Evolutionary conservation across 2,797 vertebrate genomes (phyloP), one percentile per base, ranked within the genome.

Genomic region (Sebastes vulpes): DNA sequence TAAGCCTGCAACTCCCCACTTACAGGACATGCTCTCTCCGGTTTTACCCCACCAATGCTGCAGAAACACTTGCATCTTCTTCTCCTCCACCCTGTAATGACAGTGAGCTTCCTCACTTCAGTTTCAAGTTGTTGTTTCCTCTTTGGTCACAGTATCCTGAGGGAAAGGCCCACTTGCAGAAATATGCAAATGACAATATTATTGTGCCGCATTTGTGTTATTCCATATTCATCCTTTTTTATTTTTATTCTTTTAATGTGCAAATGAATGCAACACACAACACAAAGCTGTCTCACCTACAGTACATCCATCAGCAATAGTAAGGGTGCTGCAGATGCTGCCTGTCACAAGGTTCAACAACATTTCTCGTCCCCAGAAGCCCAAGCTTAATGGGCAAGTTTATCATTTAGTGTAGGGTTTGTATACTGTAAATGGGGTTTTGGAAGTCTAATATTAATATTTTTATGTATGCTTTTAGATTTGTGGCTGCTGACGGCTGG

Each of bases 241-340:
- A 28, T 78, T 82, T 58, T 18, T 46, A 78, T 80, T 77, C 69
- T 72, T 91, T 93, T 92, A 81, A 92, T 83, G 89, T 92, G 89
- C 77, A 90, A 92, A 93, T 92, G 67, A 89, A 85, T 52, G 75
- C 69, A 78, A 31, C 82, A 59, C 25, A 31, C 25, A 31, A 74
- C 77, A 71, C 57, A 82, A 65, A 77, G 65, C 56, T 23, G 58
- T 48, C 52, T 61, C 61, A 85, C 76, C 83, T 82, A 48, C 66
- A 65, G 53, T 9, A 31, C 54, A 65, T 53, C n/a, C 29, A 12
- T 78, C 61, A 76, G 25, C 16, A 46, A 50, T 0, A 21, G 74
- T 28, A n/a, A 5, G 25, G 4, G 3, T 48, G 69, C 50, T 64
- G 60, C 29, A 70, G 46, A 59, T 21, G 65, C 48, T 29, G 21